phyloP scores from a whole-genome alignment of 2,888 invertebrate species.

The Ophioninae sp. region DNA sequence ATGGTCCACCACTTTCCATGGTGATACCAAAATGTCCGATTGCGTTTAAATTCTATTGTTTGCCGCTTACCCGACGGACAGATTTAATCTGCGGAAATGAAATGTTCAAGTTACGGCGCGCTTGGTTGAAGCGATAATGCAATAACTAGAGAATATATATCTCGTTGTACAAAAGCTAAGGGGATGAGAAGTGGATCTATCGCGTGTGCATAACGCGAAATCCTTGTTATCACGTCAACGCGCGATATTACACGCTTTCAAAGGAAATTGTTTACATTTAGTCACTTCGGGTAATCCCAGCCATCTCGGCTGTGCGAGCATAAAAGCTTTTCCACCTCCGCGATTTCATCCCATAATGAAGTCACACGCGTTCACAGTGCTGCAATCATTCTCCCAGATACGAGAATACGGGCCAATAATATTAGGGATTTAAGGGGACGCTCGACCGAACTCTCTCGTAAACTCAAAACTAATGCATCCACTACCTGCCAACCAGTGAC shows the following conservation, averaged over 20 bases:
- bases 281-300: conserved; percentile 13
- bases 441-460: conserved; percentile 14
- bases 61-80: background rate
- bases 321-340: conserved; percentile 16
- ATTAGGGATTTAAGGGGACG: conserved; percentile 28
- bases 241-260: conserved; percentile 43
- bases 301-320: background rate
- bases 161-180: background rate
- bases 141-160: conserved; percentile 15
- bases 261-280: conserved; percentile 43
- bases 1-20: background rate
- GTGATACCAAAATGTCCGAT: background rate
- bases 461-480: conserved; percentile 5
- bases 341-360: conserved; percentile 43
- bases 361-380: conserved; percentile 17
- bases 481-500: background rate
- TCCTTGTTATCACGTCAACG: conserved; percentile 27
- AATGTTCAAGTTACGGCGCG: conserved; percentile 33
- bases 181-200: conserved; percentile 1
- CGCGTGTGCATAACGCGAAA: conserved; percentile 8
- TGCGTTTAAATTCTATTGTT: background rate
- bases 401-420: conserved; percentile 38
- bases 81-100: conserved; percentile 9
- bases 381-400: conserved; percentile 40
- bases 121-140: conserved; percentile 20